These are phyloP conservation scores for Tachypleus tridentatus DNA, from an alignment of 1,140 invertebrate genomes.

Conservation along the genomic window DNA sequence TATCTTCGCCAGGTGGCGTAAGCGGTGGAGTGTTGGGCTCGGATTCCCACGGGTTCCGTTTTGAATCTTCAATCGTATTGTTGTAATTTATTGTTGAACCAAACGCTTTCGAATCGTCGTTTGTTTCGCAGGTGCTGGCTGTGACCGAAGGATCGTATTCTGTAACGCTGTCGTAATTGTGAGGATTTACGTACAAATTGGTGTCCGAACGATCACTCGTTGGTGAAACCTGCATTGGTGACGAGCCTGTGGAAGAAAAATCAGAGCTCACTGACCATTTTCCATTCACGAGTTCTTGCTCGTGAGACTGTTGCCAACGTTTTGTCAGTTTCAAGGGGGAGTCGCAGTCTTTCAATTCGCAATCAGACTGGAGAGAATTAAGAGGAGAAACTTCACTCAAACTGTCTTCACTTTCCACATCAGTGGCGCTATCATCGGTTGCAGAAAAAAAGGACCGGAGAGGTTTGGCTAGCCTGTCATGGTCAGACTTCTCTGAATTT, in stretches of 20 bases:
- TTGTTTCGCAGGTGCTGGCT: no score
- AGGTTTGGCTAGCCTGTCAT: neutral
- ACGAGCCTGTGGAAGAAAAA: neutral
- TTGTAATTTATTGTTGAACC: no score
- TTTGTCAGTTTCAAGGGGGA: constrained; percentile 25
- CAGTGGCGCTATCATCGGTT: constrained; percentile 8
- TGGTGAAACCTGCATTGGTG: no score
- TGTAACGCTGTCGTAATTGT: no score
- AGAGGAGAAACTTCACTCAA: neutral
- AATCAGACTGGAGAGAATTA: constrained; percentile 4
- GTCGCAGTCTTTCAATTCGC: constrained; percentile 7
- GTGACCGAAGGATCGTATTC: no score
- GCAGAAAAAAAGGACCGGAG: neutral
- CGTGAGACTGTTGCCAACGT: constrained; percentile 25
- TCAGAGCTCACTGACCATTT: constrained; percentile 3
- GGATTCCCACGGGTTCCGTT: no score
- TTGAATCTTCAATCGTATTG: no score
- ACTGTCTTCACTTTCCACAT: constrained; percentile 8
- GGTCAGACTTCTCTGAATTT: neutral
- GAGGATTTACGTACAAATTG: neutral
- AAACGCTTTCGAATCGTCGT: no score
- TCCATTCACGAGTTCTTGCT: constrained; percentile 22
- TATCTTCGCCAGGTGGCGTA: constrained; percentile 34
- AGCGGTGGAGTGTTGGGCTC: constrained; percentile 2
- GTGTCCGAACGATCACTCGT: constrained; percentile 9